These are phyloP conservation scores for Hassar affinis DNA, from an alignment of 2,113 vertebrate species.

Conservation along the genomic window DNA sequence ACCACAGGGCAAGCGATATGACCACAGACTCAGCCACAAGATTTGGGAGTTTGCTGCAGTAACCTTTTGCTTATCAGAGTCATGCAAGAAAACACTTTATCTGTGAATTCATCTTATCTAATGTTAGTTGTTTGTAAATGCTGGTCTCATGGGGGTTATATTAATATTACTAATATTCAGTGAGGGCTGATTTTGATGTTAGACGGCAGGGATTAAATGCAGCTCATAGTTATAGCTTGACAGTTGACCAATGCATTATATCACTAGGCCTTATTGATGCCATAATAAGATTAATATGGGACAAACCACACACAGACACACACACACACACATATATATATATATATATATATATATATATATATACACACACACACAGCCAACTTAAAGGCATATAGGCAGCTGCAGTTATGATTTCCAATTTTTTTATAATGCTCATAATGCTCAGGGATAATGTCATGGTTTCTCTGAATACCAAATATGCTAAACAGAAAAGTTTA, in stretches of 20 bases:
- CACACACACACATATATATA: background rate
- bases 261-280: background rate
- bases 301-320: background rate
- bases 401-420: background rate
- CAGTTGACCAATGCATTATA: background rate
- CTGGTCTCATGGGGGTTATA: background rate
- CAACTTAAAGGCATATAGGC: background rate
- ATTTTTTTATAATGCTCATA: background rate
- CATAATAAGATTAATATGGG: background rate
- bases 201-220: background rate
- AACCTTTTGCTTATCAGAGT: background rate
- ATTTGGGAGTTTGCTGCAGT: background rate
- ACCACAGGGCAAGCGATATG: conserved; percentile 38
- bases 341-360: background rate
- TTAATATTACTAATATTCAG: background rate
- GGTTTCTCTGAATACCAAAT: background rate
- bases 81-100: background rate
- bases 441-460: background rate
- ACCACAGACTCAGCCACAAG: conserved; percentile 32
- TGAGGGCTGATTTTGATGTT: background rate
- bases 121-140: background rate
- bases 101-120: background rate
- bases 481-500: background rate
- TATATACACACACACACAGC: background rate
- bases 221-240: background rate